Base-by-base conservation (phyloP, 2,888 invertebrate genomes). In the Epistrophella euchroma region DNA sequence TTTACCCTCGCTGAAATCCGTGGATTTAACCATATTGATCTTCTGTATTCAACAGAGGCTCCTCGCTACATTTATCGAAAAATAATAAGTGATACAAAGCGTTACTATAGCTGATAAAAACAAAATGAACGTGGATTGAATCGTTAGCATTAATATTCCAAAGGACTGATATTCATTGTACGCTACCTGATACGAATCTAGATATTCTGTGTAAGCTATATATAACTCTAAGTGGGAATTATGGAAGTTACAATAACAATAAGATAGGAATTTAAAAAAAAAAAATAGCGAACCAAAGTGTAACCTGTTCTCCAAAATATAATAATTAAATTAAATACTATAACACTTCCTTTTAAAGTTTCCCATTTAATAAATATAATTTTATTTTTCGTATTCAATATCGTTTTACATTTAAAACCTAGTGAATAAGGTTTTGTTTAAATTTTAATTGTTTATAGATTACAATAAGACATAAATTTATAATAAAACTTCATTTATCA, bases 21-120 rank as follows among this genome's bases (percentile, higher is more conserved):
- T 2, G 91, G 91, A 55, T 91, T 91, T 76, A 91, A 91, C 88
- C 91, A 91, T 86, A 91, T 91, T 72, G 91, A 91, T 84, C 89
- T 91, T 47, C 85, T 91, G 19, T 91, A 91, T 68, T 89, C 91
- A 5, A 87, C 81, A 22, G 88, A 90, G 19, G 91, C 91, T 0
- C 88, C 90, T 4, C 88, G 88, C 3, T 87, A 89, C 13, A 89
- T 91, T 37, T 91, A 91, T 79, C 88, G 88, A 28, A 88, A 89
- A 62, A 91, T 91, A 56, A 88, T 91, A 15, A 88, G 88, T 47
- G 88, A 90, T 40, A 89, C 90, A 17, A 89, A 88, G 13, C 88
- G 88, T 37, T 88, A 77, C 40, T 88, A 88, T 28, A 80, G 83
- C 74, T 80, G 81, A 80, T 87, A 50, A 64, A 19, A 47, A 47